Percentiles rank a stretch among this genome's conserved stretches.
These are phyloP conservation scores for Drosophila kambysellisi DNA, from an alignment of 2,888 invertebrate genomes.

Conservation along the genomic window DNA sequence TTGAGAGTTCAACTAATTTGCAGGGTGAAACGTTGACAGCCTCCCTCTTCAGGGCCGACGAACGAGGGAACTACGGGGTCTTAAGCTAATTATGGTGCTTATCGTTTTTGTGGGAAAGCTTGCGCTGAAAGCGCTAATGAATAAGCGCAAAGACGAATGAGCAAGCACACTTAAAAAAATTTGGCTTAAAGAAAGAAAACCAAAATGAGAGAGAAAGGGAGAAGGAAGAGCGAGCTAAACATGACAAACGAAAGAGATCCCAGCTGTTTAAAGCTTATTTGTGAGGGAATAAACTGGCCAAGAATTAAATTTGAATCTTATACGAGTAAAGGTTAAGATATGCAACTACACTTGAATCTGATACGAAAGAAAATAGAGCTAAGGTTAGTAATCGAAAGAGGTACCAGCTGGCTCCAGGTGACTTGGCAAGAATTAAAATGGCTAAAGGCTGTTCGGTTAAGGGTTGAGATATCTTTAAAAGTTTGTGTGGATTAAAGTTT, in stretches of 20 bases:
- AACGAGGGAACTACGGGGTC: background rate
- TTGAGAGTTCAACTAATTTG: constrained; percentile 36
- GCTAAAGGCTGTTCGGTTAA: background rate
- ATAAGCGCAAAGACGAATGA: constrained; percentile 13
- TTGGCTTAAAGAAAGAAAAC: background rate
- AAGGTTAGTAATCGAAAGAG: background rate
- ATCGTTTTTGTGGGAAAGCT: constrained; percentile 47
- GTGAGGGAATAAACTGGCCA: background rate
- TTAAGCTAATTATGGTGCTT: constrained; percentile 55
- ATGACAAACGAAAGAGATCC: background rate
- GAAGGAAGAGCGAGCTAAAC: background rate
- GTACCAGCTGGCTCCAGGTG: background rate
- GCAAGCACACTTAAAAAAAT: background rate
- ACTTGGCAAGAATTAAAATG: background rate
- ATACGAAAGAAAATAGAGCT: background rate
- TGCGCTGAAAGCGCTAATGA: constrained; percentile 33
- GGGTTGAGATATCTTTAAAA: background rate
- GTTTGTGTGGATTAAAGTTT: background rate
- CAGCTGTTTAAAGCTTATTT: background rate
- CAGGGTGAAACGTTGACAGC: constrained; percentile 40
- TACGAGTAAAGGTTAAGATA: background rate
- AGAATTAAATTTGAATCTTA: background rate
- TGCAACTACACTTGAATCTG: background rate
- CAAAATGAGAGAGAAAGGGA: background rate
- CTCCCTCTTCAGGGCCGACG: constrained; percentile 25